These are phyloP conservation scores for Acrobasis consociella DNA, from an alignment of 2,888 invertebrate species.

Conservation along the genomic window DNA sequence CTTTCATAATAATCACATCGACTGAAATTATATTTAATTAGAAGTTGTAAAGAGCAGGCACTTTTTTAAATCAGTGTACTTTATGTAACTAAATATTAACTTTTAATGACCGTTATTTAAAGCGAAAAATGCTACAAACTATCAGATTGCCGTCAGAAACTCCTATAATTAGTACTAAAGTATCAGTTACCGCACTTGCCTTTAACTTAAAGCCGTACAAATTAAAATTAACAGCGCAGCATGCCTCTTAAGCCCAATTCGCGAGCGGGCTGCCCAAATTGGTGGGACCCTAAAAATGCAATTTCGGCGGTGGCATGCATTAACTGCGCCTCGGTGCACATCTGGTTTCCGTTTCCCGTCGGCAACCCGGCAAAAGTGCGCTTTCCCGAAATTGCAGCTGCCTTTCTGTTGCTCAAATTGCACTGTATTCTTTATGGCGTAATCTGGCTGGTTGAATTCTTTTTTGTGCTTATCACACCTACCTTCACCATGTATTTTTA, in stretches of 20 bases:
- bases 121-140: too few species aligned
- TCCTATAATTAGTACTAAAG: too few species aligned
- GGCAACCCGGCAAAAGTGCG: conserved; percentile 56
- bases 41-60: too few species aligned
- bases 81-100: too few species aligned
- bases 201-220: not conserved
- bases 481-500: too few species aligned
- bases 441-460: conserved; percentile 1
- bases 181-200: too few species aligned
- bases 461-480: not conserved
- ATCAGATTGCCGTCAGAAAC: too few species aligned
- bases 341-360: conserved; percentile 78
- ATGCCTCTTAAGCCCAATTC: conserved; percentile 34
- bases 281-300: conserved; percentile 77
- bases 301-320: conserved; percentile 71
- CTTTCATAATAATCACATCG: too few species aligned
- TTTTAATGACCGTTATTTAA: too few species aligned
- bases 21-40: too few species aligned
- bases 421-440: conserved; percentile 4
- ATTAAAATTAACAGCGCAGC: not conserved
- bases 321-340: conserved; percentile 69
- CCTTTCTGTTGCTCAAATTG: conserved; percentile 31
- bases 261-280: conserved; percentile 50
- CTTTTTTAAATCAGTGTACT: too few species aligned
- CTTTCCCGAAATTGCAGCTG: conserved; percentile 72